Conservation (phyloP, 2,888 invertebrate genomes). For the Exephanes ischioxanthus region DNA sequence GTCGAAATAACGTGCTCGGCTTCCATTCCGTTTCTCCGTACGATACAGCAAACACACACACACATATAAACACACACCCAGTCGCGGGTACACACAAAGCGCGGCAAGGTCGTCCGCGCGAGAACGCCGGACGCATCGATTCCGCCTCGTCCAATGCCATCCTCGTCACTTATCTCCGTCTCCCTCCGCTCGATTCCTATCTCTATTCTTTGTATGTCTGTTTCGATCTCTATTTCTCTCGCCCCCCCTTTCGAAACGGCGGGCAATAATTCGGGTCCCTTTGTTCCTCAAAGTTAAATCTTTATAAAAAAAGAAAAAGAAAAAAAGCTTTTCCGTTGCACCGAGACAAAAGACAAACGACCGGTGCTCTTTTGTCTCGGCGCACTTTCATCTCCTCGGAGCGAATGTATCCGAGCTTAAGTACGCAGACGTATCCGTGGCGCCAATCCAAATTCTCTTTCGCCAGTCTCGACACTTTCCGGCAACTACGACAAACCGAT, state of each 20-base stretch:
- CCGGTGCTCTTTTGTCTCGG: neutral
- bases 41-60: neutral
- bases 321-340: neutral
- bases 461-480: neutral
- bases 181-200: conserved; percentile 1
- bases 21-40: conserved; percentile 5
- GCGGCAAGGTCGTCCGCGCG: conserved; percentile 46
- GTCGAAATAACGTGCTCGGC: conserved; percentile 54
- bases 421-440: conserved; percentile 9
- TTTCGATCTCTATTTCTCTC: neutral
- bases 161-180: conserved; percentile 6
- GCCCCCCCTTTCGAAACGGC: neutral
- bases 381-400: neutral
- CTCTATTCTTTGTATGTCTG: neutral
- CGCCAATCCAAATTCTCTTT: conserved; percentile 44
- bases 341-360: conserved; percentile 15
- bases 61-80: neutral
- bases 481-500: neutral
- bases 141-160: conserved; percentile 54
- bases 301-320: neutral
- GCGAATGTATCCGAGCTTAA: neutral
- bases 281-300: neutral
- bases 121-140: conserved; percentile 60
- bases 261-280: neutral
- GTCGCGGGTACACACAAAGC: conserved; percentile 37